Base-by-base conservation (phyloP, 1,140 invertebrate genomes). In the Saccostrea cuccullata region DNA sequence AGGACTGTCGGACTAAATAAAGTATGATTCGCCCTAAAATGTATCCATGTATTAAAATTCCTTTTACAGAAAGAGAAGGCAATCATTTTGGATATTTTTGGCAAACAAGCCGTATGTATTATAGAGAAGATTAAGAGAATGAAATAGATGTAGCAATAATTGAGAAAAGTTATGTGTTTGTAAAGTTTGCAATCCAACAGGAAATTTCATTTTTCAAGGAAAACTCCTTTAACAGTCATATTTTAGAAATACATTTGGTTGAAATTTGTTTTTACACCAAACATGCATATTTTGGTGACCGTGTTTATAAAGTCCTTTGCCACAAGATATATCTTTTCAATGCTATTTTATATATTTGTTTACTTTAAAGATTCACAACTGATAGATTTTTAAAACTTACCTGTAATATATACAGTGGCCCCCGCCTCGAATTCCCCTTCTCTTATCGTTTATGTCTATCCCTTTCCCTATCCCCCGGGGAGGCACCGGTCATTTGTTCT, bases 361-460 rank as follows among this genome's bases (percentile, higher is more conserved):
- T 30, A 26, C 12, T 13, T 36, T 17, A 20, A 6, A 17, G 15
- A 64, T 20, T 64, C 17, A n/a, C 17, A 64, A 64, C 0, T 64
- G 15, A 64, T 20, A 20, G 15, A 20, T 64, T 64, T 60, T 60
- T 4, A 64, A 77, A 77, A 67, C 30, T 90, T 89, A 88, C 95
- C 95, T 73, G 95, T 95, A 8, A 95, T 94, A 85, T 95, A 95
- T 40, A 95, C 95, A 64, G 91, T 94, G 15, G 95, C 95, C 20
- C 95, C 95, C 15, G 94, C 93, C 82, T 94, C 89, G n/a, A n/a
- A n/a, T n/a, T n/a, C 5, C 91, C 95, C 23, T 95, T 88, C 88
- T n/a, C n/a, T n/a, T n/a, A n/a, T n/a, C n/a, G n/a, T 95, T 94
- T 36, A 95, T 85, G 0, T 95, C 95, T 86, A 95, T 95, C 26